Evolutionary conservation across 2,113 vertebrate species (phyloP).

Genomic region (Pedionomus torquatus): DNA sequence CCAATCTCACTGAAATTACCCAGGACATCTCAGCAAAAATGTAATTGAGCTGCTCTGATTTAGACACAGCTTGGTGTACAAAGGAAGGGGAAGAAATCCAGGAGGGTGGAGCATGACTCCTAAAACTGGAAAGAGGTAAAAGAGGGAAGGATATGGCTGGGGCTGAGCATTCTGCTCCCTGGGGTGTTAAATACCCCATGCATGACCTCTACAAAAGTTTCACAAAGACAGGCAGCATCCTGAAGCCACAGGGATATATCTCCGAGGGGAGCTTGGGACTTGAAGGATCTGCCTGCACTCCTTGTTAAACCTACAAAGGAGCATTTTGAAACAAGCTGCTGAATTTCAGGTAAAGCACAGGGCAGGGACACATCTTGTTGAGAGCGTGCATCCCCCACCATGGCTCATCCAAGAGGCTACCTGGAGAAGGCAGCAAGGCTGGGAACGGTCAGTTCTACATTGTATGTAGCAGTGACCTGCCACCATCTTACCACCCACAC

Average conservation of each 20-base stretch:
- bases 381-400: accelerated
- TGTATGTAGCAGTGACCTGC: neutral
- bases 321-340: neutral
- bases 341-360: neutral
- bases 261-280: accelerated
- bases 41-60: slow-evolving; percentile 11
- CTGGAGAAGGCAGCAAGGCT: neutral
- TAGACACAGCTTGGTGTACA: neutral
- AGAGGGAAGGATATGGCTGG: neutral
- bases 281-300: neutral
- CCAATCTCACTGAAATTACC: slow-evolving; percentile 27
- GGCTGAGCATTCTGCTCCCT: accelerated
- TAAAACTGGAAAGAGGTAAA: neutral
- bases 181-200: neutral
- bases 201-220: neutral
- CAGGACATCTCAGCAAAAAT: slow-evolving; percentile 5
- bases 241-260: no score
- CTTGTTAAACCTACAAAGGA: neutral
- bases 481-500: neutral
- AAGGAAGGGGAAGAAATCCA: neutral
- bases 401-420: neutral
- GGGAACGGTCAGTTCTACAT: neutral
- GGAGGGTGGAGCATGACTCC: neutral
- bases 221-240: neutral
- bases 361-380: neutral